phyloP scores from a whole-genome alignment of 1,140 invertebrate genomes.

The Magallana ariakensis region DNA sequence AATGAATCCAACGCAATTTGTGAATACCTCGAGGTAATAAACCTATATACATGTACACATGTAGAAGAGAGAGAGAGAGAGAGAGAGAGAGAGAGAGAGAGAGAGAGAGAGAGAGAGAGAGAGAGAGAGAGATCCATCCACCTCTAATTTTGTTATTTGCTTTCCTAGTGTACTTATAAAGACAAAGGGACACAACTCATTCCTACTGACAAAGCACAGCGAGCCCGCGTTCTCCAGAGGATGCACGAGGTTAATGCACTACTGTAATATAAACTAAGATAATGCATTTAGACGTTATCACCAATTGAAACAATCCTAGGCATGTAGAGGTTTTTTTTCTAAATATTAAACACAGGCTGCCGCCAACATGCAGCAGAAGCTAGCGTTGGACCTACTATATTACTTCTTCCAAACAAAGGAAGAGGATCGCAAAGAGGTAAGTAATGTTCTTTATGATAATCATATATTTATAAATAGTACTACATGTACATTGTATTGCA shows the following conservation, averaged over 20 bases:
- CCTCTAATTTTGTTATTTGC: background rate
- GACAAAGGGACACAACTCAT: slow-evolving; percentile 15
- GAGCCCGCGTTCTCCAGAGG: slow-evolving; percentile 53
- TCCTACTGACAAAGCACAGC: slow-evolving; percentile 27
- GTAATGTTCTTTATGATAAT: background rate
- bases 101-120: too few species aligned
- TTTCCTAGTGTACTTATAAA: background rate
- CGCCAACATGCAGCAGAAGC: slow-evolving; percentile 32
- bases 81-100: too few species aligned
- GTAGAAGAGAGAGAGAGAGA: too few species aligned
- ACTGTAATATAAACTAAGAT: too few species aligned
- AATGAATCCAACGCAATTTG: slow-evolving; percentile 65
- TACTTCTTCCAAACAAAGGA: slow-evolving; percentile 29
- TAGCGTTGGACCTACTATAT: slow-evolving; percentile 22
- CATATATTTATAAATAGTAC: background rate
- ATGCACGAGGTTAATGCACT: slow-evolving; percentile 50
- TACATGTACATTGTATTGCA: too few species aligned
- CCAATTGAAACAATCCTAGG: background rate
- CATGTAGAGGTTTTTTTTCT: background rate
- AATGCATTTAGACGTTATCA: too few species aligned
- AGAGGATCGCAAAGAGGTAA: slow-evolving; percentile 20
- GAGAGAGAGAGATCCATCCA: too few species aligned
- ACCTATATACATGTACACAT: too few species aligned
- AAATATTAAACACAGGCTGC: background rate
- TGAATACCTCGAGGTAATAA: slow-evolving; percentile 64